These are phyloP conservation scores for Microtus montanus DNA, from an alignment of 2,113 vertebrate genomes.

Conservation along the genomic window DNA sequence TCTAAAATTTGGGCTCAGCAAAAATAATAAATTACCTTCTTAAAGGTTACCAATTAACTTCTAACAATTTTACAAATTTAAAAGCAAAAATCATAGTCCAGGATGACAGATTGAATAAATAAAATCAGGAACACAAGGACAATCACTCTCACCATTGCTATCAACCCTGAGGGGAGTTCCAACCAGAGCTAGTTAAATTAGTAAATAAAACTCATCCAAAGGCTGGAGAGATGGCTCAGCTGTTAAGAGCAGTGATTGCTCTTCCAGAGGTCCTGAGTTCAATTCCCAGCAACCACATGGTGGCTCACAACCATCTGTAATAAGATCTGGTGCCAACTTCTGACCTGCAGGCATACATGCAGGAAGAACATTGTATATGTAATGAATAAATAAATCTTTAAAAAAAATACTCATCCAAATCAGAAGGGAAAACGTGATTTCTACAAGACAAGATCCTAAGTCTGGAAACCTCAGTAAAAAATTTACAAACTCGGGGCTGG, in stretches of 20 bases:
- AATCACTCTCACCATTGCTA: background rate
- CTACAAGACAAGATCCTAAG: background rate
- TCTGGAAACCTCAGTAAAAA: background rate
- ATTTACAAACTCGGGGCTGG: too few species aligned
- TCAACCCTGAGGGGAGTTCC: background rate
- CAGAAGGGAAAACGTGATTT: background rate
- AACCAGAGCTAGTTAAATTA: background rate
- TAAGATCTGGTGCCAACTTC: too few species aligned
- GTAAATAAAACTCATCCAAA: background rate
- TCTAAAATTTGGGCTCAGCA: conserved; percentile 15
- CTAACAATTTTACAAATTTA: background rate
- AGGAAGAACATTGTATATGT: too few species aligned
- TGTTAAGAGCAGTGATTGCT: too few species aligned
- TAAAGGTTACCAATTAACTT: background rate
- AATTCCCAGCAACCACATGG: too few species aligned
- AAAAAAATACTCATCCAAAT: background rate
- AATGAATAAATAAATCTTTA: too few species aligned
- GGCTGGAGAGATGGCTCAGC: too few species aligned
- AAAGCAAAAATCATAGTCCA: background rate
- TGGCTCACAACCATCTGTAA: too few species aligned
- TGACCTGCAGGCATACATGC: too few species aligned
- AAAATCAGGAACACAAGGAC: background rate
- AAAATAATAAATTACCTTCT: background rate
- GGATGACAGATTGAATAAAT: background rate
- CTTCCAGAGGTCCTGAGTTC: too few species aligned